Base-by-base conservation (phyloP, 2,113 vertebrate genomes). In the Sturnus vulgaris region DNA sequence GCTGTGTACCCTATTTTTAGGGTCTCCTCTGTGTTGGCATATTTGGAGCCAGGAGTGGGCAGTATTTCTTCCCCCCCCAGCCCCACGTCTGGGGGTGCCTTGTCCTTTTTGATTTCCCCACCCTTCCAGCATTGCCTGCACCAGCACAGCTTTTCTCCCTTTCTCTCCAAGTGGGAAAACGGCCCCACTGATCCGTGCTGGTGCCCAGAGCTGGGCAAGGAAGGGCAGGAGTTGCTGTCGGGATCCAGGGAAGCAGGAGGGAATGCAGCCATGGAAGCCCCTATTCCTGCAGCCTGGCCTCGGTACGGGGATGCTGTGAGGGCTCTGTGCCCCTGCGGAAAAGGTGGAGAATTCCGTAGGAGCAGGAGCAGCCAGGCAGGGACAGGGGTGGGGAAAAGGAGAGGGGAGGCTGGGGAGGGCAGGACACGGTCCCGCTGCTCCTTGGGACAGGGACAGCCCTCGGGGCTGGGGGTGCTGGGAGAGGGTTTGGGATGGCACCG, bases 11-110 rank as follows among this genome's bases (percentile, higher is more conserved):
- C 46, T 35, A 27, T 11, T 22, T 31, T 64, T 44, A 11, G 53
- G 37, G 30, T 65, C 37, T 46, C 23, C 27, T 37, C 47, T 27
- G 14, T 4, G 2, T 59, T 30, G n/a, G 9, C 8, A 14, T 19
- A 9, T 30, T 39, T 66, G 70, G 46, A n/a, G 70, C 9, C 21
- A 30, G 68, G 49, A n/a, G 30, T 42, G 22, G 31, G 40, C 31
- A 88, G 44, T 25, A 12, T 24, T 73, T 52, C 2, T 39, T 30
- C 1, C 4, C 8, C 8, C 8, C 33, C 10, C 19, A 24, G 40
- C 22, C 6, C 52, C 0, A 0, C 9, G 6, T 35, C n/a, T 16
- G 7, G 24, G 18, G 4, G 4, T 63, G 30, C n/a, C 16, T 44
- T 4, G 10, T 72, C 23, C 27, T 35, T 42, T 49, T 17, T 9